Percentiles rank a stretch among this genome's conserved stretches.
Evolutionary conservation across 2,888 invertebrate genomes (phyloP).

Genomic region (Pseudoips prasinana): DNA sequence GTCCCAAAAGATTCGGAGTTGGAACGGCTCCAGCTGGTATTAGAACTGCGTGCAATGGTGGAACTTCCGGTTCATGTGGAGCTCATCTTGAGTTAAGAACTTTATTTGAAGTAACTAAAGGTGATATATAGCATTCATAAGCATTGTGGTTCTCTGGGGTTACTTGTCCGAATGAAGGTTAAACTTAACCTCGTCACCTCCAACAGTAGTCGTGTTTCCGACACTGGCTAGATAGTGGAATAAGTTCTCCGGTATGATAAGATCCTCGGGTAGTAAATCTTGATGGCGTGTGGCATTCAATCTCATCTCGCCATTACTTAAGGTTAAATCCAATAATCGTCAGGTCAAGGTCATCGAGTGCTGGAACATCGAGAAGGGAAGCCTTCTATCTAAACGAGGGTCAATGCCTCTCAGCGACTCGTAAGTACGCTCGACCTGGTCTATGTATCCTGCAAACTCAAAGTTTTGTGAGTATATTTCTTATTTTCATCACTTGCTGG

Average conservation of each 20-base stretch:
- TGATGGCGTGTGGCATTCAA: conserved; percentile 12
- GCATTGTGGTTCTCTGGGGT: not conserved
- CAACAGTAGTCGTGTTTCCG: conserved; percentile 22
- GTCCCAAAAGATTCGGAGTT: conserved; percentile 13
- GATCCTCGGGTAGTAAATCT: conserved; percentile 25
- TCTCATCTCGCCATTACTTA: conserved; percentile 15
- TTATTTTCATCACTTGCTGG: no score
- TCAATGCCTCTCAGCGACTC: conserved; percentile 28
- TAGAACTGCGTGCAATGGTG: conserved; percentile 16
- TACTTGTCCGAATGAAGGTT: conserved; percentile 11
- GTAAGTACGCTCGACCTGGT: conserved; percentile 28
- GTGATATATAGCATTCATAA: conserved; percentile 14
- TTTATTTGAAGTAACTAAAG: conserved; percentile 13
- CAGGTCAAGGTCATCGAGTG: conserved; percentile 26
- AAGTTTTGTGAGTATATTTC: conserved; percentile 28
- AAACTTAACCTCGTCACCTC: conserved; percentile 21
- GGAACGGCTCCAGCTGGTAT: conserved; percentile 16
- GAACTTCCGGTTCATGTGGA: conserved; percentile 7
- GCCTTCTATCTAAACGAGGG: conserved; percentile 18
- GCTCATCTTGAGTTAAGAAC: conserved; percentile 11
- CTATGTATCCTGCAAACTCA: conserved; percentile 26
- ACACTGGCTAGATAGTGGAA: conserved; percentile 18
- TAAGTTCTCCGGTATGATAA: conserved; percentile 20
- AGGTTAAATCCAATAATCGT: conserved; percentile 19
- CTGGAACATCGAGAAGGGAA: conserved; percentile 31